These are phyloP conservation scores for Netelia inedita DNA, from an alignment of 2,888 invertebrate species.

Conservation along the genomic window DNA sequence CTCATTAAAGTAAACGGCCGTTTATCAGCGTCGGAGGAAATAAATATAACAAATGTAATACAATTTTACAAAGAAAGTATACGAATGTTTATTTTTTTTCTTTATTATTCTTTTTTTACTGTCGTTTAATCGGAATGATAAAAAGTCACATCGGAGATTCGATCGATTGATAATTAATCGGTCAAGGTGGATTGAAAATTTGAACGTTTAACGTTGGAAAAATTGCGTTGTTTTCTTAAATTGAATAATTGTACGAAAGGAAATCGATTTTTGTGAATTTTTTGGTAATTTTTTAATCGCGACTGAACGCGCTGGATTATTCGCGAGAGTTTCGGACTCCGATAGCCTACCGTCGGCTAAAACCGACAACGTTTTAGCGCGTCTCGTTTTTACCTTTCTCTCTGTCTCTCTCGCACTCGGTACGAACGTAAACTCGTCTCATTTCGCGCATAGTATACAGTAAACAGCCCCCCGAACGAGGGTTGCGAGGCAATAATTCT, in stretches of 20 bases:
- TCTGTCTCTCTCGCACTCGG: constrained; percentile 2
- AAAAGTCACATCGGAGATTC: no score
- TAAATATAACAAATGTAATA: neutral
- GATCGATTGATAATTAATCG: neutral
- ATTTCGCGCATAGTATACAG: constrained; percentile 39
- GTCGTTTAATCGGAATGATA: no score
- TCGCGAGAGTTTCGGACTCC: neutral
- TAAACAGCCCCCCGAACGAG: constrained; percentile 38
- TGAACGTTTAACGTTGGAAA: neutral
- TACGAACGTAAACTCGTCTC: constrained; percentile 33
- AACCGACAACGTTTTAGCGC: neutral
- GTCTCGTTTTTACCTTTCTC: neutral
- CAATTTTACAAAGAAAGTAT: no score
- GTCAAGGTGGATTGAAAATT: neutral
- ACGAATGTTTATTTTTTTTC: no score
- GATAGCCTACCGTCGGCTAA: constrained; percentile 57
- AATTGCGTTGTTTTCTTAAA: neutral
- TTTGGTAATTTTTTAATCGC: neutral
- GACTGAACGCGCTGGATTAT: neutral
- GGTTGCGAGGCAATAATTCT: constrained; percentile 65
- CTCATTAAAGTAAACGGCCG: neutral
- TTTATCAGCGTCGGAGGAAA: neutral
- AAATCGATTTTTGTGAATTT: no score
- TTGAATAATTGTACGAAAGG: no score
- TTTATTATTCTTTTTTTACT: no score